These are phyloP conservation scores for Nesoenas mayeri DNA, from an alignment of 2,113 vertebrate genomes.

Conservation along the genomic window DNA sequence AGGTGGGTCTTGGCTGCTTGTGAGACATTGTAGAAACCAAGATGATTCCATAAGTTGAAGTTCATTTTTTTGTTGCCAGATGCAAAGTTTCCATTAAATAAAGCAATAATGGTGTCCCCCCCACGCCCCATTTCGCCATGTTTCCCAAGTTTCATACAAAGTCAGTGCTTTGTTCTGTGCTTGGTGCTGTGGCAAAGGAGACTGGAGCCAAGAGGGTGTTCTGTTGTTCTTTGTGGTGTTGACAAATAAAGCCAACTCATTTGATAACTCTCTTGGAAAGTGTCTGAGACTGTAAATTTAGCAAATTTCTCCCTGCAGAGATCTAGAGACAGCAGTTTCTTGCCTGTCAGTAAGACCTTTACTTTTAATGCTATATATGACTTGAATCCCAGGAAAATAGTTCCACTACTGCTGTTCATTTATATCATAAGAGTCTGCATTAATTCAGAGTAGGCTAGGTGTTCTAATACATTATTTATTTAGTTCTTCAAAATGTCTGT, in stretches of 20 bases:
- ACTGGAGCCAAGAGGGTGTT: neutral
- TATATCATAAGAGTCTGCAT: constrained; percentile 49
- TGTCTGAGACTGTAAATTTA: neutral
- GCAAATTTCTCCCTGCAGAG: constrained; percentile 31
- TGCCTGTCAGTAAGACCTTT: constrained; percentile 55
- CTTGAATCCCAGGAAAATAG: constrained; percentile 55
- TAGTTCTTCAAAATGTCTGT: constrained; percentile 49
- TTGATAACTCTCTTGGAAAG: constrained; percentile 34
- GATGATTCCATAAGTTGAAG: neutral
- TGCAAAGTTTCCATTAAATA: neutral
- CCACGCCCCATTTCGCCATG: fast-evolving
- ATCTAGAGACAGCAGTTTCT: constrained; percentile 33
- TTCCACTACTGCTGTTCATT: constrained; percentile 31
- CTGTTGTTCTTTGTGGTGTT: constrained; percentile 20
- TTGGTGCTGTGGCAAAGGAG: neutral
- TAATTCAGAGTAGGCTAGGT: constrained; percentile 31
- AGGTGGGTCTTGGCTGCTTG: neutral
- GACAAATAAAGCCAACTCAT: constrained; percentile 46
- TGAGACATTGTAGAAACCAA: neutral
- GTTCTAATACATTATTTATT: constrained; percentile 70
- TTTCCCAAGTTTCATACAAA: neutral
- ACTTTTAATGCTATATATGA: constrained; percentile 42
- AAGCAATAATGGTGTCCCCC: neutral
- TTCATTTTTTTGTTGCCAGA: neutral
- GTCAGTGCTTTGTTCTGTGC: neutral